Evolutionary conservation across 2,888 invertebrate genomes (phyloP).

Genomic region (Ramazzottius varieornatus): DNA sequence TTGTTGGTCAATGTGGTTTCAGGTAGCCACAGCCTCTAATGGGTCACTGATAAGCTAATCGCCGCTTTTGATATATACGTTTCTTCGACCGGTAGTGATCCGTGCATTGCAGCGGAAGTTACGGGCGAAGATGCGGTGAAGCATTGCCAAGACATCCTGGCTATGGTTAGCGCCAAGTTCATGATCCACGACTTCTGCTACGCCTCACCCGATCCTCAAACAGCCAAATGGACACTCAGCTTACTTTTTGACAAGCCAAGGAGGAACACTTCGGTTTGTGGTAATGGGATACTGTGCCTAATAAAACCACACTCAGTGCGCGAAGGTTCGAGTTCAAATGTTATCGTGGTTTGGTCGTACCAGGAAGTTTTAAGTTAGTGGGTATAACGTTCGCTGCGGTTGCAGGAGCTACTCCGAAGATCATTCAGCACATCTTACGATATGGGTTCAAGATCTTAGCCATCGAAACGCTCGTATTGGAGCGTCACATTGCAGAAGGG

Average conservation of each 20-base stretch:
- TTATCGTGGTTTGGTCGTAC: too few species aligned
- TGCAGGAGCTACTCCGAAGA: not conserved
- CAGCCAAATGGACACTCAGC: not conserved
- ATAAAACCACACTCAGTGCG: not conserved
- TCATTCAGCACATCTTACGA: not conserved
- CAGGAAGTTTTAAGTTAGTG: too few species aligned
- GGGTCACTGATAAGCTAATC: not conserved
- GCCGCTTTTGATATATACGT: not conserved
- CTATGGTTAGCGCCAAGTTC: not conserved
- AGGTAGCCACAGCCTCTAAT: not conserved
- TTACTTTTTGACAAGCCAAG: not conserved
- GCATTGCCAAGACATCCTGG: not conserved
- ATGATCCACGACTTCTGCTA: not conserved
- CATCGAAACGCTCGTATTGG: slow-evolving; percentile 24
- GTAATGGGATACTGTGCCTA: not conserved
- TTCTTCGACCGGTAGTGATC: not conserved
- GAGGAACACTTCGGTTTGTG: not conserved
- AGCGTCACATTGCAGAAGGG: slow-evolving; percentile 56
- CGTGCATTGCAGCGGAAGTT: not conserved
- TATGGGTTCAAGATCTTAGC: not conserved
- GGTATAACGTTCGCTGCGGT: not conserved
- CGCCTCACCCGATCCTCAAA: not conserved
- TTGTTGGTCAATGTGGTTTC: not conserved
- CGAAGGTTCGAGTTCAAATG: not conserved
- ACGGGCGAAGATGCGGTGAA: not conserved